A percentile compares a stretch with the other conserved stretches of the same genome.
These are phyloP conservation scores for Bombus vancouverensis DNA, from an alignment of 1,140 invertebrate genomes.

Conservation along the genomic window DNA sequence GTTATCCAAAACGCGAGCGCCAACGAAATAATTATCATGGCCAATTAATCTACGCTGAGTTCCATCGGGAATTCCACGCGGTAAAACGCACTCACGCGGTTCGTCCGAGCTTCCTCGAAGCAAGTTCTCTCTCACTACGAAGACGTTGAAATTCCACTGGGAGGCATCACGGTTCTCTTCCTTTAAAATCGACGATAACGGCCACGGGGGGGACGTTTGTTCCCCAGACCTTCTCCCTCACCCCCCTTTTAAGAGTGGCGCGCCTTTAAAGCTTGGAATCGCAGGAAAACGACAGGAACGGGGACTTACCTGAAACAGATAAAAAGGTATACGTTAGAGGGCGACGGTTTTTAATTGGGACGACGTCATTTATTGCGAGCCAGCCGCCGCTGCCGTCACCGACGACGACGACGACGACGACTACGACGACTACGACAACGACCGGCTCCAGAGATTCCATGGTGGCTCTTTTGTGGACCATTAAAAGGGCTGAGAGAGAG, in stretches of 20 bases:
- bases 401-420: no score
- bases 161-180: constrained; percentile 2
- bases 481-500: constrained; percentile 39
- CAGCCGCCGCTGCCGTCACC: neutral
- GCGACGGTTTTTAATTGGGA: constrained; percentile 58
- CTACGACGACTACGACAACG: no score
- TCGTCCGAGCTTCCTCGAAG: neutral
- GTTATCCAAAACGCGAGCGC: neutral
- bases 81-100: constrained; percentile 12
- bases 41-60: neutral
- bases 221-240: neutral
- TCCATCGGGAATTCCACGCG: neutral
- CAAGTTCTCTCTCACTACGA: neutral
- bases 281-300: constrained; percentile 3
- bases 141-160: constrained; percentile 36
- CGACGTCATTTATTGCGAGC: constrained; percentile 56
- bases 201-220: constrained; percentile 1
- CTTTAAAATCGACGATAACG: constrained; percentile 47
- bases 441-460: constrained; percentile 37
- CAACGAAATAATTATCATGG: constrained; percentile 9
- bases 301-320: constrained; percentile 66
- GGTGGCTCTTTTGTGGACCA: constrained; percentile 49
- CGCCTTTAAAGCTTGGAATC: constrained; percentile 33
- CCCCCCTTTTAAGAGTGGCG: neutral
- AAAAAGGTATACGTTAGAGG: constrained; percentile 59